Evolutionary conservation across 2,797 vertebrate genomes (phyloP).

Genomic region (Melanotaenia pygmaea): DNA sequence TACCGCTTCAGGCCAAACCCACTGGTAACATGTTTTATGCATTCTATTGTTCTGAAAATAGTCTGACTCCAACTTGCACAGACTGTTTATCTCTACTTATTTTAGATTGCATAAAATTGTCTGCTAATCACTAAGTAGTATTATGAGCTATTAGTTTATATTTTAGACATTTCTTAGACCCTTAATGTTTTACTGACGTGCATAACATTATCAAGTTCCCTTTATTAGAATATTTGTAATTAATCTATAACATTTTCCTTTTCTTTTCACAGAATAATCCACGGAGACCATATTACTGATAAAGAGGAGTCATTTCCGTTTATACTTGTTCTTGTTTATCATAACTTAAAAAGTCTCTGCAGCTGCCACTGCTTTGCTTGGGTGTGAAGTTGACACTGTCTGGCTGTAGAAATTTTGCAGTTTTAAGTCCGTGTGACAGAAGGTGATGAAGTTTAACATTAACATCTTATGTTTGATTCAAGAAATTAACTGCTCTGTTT

Average conservation of each 20-base stretch:
- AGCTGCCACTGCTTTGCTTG: constrained; percentile 22
- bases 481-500: constrained; percentile 18
- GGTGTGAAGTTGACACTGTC: constrained; percentile 46
- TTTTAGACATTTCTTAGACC: background rate
- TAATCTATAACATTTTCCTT: background rate
- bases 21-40: constrained; percentile 81
- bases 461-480: constrained; percentile 23
- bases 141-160: background rate
- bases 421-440: constrained; percentile 7
- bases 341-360: constrained; percentile 36
- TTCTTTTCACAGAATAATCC: constrained; percentile 91
- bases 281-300: constrained; percentile 95
- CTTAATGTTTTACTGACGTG: background rate
- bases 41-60: constrained; percentile 8
- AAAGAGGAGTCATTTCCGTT: constrained; percentile 33
- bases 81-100: background rate
- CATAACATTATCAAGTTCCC: background rate
- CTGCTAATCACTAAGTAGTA: background rate
- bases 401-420: constrained; percentile 30
- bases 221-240: background rate
- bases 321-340: constrained; percentile 31
- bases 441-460: constrained; percentile 6
- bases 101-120: background rate
- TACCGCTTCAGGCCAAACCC: constrained; percentile 98
- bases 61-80: background rate